Evolutionary conservation across 2,888 invertebrate genomes (phyloP), one percentile per base, ranked within the genome.

Genomic region (Panopea generosa): DNA sequence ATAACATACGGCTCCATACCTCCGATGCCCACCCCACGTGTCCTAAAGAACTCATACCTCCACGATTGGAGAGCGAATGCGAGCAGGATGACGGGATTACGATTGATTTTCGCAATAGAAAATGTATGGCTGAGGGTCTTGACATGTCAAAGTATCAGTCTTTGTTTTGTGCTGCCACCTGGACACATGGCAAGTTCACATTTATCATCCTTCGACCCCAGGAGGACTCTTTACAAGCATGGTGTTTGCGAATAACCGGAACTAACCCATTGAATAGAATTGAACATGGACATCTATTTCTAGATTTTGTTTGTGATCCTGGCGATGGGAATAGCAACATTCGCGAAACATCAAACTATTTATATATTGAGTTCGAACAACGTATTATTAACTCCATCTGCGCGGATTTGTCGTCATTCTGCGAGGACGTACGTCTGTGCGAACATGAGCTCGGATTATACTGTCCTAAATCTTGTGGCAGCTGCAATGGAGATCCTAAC

Each of bases 1-100:
- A 83, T 59, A 83, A 85, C 43, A 66, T 85, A 16, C 40, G 76
- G 14, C 72, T 85, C 1, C 59, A 69, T 16, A 69, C 66, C 11
- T 76, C 68, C 6, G 70, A 79, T 27, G 57, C 65, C n/a, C 45
- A 62, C 18, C 72, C 72, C 11, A 73, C 74, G n/a, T 84, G 85
- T 66, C 67, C 71, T 9, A 52, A 49, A 14, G 72, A 80, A 49
- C 60, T 84, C 0, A 73, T 83, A 18, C 77, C 77, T n/a, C 80
- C 84, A 57, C 73, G 90, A 62, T 73, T 90, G 26, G 90, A 89
- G 72, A 90, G 89, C 63, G 89, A 88, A 57, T 90, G 90, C 66
- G 88, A 89, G 57, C 61, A 73, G 47, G 87, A 85, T 18, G 88
- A 88, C 59, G 89, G 90, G 6, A 84, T 90, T 27, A 79, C 82